phyloP scores from a whole-genome alignment of 2,888 invertebrate genomes.

The Andrena marginata region DNA sequence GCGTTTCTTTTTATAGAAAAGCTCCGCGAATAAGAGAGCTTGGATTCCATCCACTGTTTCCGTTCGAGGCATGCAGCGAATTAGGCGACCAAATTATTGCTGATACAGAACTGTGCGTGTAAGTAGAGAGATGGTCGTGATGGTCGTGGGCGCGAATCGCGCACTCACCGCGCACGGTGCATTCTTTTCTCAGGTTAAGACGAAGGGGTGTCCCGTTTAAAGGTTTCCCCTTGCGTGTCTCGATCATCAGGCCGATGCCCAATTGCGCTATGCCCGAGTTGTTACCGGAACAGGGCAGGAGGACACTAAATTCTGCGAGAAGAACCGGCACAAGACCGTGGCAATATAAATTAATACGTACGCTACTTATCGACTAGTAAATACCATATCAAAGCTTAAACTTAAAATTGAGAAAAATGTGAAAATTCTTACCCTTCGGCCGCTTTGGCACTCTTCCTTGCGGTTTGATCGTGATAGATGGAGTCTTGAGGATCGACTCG shows the following conservation, averaged over 20 bases:
- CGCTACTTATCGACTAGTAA: background rate
- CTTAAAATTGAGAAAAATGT: background rate
- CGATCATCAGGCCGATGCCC: slow-evolving; percentile 94
- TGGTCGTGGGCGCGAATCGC: slow-evolving; percentile 84
- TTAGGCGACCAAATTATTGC: slow-evolving; percentile 80
- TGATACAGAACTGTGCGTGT: slow-evolving; percentile 84
- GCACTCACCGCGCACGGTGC: slow-evolving; percentile 95
- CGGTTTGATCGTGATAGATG: slow-evolving; percentile 94
- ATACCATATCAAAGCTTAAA: background rate
- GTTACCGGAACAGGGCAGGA: slow-evolving; percentile 94
- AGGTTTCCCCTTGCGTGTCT: slow-evolving; percentile 92
- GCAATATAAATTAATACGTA: background rate
- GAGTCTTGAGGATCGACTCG: slow-evolving; percentile 93
- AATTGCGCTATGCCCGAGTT: slow-evolving; percentile 95
- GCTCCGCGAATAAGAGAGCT: background rate
- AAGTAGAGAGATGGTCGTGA: slow-evolving; percentile 78
- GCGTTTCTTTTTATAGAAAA: background rate
- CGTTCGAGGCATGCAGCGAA: slow-evolving; percentile 77
- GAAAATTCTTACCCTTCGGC: slow-evolving; percentile 89
- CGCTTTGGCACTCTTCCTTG: slow-evolving; percentile 94
- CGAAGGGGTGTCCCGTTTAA: slow-evolving; percentile 95
- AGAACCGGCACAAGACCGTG: background rate
- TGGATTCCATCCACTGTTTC: slow-evolving; percentile 60
- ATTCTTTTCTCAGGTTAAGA: slow-evolving; percentile 95
- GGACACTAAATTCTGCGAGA: slow-evolving; percentile 93